Conservation (phyloP, 2,797 vertebrate genomes). For the Eulemur coronatus region DNA sequence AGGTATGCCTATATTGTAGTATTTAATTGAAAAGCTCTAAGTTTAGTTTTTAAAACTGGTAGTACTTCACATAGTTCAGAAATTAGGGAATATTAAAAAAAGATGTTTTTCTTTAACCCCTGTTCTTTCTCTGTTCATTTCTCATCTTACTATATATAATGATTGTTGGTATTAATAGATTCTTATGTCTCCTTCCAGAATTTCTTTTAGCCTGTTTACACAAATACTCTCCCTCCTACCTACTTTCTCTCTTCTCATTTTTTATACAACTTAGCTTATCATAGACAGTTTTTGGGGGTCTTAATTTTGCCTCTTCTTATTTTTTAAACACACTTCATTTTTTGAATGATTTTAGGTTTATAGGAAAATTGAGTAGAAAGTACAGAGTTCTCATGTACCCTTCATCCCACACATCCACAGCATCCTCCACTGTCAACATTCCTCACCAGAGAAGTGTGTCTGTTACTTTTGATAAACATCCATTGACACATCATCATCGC, state of each 20-base stretch:
- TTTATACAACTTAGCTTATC: neutral
- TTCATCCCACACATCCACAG: neutral
- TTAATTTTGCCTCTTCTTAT: neutral
- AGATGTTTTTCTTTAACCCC: neutral
- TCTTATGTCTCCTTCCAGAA: neutral
- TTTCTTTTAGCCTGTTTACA: neutral
- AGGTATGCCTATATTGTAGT: neutral
- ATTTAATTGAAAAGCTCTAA: neutral
- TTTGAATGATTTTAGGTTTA: neutral
- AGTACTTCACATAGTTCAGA: constrained; percentile 9
- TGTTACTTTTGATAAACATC: neutral
- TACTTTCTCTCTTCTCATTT: neutral
- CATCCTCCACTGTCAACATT: neutral
- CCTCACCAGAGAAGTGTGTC: neutral
- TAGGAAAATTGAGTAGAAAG: neutral
- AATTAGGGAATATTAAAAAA: neutral
- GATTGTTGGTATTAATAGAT: neutral
- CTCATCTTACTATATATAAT: neutral
- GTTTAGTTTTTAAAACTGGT: neutral
- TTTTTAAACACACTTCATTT: neutral
- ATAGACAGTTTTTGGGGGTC: neutral
- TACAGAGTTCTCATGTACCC: neutral
- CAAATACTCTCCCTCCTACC: neutral
- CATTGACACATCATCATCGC: neutral
- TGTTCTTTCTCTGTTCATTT: neutral